These are phyloP conservation scores for Amyelois transitella DNA, from an alignment of 1,140 invertebrate species.

Conservation along the genomic window DNA sequence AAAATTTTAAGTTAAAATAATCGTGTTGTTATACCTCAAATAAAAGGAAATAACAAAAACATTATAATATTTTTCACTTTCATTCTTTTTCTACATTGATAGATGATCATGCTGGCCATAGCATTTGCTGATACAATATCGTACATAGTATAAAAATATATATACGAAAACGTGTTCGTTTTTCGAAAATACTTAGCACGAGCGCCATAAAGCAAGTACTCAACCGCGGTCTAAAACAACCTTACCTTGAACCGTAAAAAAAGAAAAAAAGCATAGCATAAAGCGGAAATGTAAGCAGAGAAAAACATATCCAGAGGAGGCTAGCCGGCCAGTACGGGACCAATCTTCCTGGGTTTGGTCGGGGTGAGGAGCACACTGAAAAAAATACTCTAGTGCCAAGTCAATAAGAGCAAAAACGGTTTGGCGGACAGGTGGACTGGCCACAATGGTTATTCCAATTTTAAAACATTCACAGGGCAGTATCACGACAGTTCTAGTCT, in stretches of 20 bases:
- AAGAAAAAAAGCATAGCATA: conserved; percentile 47
- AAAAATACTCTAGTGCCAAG: conserved; percentile 74
- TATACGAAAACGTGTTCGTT: neutral
- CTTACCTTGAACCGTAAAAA: conserved; percentile 20
- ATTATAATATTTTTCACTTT: too few relatives aligned
- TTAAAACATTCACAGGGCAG: conserved; percentile 18
- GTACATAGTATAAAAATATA: neutral
- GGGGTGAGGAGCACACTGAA: conserved; percentile 72
- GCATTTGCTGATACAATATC: neutral
- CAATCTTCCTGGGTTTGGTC: conserved; percentile 60
- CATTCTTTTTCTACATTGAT: neutral
- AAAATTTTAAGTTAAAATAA: too few relatives aligned
- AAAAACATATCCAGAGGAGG: conserved; percentile 61
- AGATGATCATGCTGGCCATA: neutral
- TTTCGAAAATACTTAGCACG: neutral
- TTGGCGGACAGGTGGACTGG: conserved; percentile 35
- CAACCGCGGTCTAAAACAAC: conserved; percentile 7
- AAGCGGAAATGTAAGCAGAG: conserved; percentile 53
- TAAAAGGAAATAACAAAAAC: too few relatives aligned
- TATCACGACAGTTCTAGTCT: conserved; percentile 8
- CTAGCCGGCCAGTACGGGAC: conserved; percentile 64
- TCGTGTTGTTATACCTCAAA: neutral
- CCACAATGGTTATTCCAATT: conserved; percentile 11
- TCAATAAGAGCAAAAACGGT: conserved; percentile 61
- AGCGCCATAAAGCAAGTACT: conserved; percentile 1